These are phyloP conservation scores for Sitta carolinensis DNA, from an alignment of 2,797 vertebrate genomes.

Conservation along the genomic window DNA sequence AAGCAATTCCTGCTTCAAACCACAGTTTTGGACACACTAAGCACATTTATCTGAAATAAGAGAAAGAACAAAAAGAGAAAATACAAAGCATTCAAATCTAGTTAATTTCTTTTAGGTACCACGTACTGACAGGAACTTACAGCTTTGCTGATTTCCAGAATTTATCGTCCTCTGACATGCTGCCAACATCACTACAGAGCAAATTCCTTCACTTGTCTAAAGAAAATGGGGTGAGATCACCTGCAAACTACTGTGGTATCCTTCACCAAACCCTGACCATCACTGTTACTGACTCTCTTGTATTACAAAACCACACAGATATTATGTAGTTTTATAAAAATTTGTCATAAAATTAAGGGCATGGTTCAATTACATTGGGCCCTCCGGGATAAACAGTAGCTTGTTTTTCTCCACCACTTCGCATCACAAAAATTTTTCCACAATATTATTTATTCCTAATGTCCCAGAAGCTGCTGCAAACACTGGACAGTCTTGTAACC, in stretches of 20 bases:
- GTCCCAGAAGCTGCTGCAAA: neutral
- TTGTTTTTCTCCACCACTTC: neutral
- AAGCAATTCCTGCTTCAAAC: neutral
- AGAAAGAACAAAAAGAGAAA: neutral
- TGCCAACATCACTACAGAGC: constrained; percentile 80
- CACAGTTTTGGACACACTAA: neutral
- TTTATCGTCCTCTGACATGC: constrained; percentile 69
- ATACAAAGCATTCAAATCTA: neutral
- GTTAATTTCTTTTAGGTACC: constrained; percentile 79
- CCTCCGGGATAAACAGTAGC: neutral
- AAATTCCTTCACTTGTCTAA: constrained; percentile 79
- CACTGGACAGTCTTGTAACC: neutral
- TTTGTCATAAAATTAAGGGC: neutral
- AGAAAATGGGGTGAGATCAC: constrained; percentile 78
- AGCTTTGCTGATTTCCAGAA: constrained; percentile 76
- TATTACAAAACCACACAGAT: neutral
- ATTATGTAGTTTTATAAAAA: neutral
- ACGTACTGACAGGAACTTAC: constrained; percentile 79
- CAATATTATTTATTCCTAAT: neutral
- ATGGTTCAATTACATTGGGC: neutral
- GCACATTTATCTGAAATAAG: neutral
- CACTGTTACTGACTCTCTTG: neutral
- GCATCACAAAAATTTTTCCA: neutral
- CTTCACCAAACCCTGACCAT: neutral
- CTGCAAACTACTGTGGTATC: neutral